Conservation (phyloP, 1,140 invertebrate genomes). For the Bathynomus jamesi region DNA sequence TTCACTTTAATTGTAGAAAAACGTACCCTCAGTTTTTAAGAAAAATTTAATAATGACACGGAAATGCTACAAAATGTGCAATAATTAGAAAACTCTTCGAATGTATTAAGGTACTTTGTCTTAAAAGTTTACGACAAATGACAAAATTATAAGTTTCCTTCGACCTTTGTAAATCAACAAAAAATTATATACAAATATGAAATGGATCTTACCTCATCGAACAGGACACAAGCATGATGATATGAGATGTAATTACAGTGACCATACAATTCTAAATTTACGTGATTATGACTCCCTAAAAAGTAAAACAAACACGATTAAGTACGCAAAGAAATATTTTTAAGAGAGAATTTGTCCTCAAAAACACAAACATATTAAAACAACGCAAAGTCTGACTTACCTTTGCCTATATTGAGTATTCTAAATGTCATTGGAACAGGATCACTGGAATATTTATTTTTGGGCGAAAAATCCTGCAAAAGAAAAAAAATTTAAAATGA, state of each 20-base stretch:
- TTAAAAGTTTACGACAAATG: too few relatives aligned
- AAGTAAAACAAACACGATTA: background rate
- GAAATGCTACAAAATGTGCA: too few relatives aligned
- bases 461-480: conserved; percentile 29
- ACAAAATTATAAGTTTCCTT: too few relatives aligned
- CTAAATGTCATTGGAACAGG: conserved; percentile 64
- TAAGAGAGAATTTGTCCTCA: background rate
- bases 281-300: conserved; percentile 32
- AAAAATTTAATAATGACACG: too few relatives aligned
- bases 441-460: conserved; percentile 41
- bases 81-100: too few relatives aligned
- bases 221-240: conserved; percentile 80
- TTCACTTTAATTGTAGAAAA: too few relatives aligned
- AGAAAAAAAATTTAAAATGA: background rate
- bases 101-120: too few relatives aligned
- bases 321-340: background rate
- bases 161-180: too few relatives aligned
- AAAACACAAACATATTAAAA: too few relatives aligned
- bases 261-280: conserved; percentile 44
- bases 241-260: conserved; percentile 68
- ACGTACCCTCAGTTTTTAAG: too few relatives aligned
- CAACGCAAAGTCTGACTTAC: conserved; percentile 37
- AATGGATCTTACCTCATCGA: conserved; percentile 63
- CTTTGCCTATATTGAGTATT: conserved; percentile 64
- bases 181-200: too few relatives aligned